Conservation (phyloP, 2,797 vertebrate genomes). For the Helicolenus hilgendorfi region DNA sequence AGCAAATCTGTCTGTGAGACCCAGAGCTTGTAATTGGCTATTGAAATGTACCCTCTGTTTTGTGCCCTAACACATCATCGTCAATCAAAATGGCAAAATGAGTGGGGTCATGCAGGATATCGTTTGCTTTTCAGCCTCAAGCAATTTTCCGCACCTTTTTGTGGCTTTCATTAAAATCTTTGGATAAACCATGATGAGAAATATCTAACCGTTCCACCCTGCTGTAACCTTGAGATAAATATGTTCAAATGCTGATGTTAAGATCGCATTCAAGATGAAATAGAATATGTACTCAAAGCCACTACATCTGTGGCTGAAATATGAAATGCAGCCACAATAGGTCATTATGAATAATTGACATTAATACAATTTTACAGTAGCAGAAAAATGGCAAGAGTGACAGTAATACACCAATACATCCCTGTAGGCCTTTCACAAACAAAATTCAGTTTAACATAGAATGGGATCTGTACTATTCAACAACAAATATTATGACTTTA, state of each 20-base stretch:
- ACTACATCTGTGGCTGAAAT: neutral
- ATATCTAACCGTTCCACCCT: neutral
- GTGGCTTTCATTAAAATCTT: slow-evolving; percentile 39
- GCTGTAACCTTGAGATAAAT: slow-evolving; percentile 18
- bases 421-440: neutral
- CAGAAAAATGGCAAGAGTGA: neutral
- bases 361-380: neutral
- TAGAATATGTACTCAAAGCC: neutral
- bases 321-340: neutral
- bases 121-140: slow-evolving; percentile 39
- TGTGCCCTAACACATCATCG: slow-evolving; percentile 16
- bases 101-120: slow-evolving; percentile 35
- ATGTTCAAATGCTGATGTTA: neutral
- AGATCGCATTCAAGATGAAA: neutral
- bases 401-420: neutral
- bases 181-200: slow-evolving; percentile 25
- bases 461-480: neutral
- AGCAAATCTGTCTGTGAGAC: slow-evolving; percentile 56
- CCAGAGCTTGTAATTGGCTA: slow-evolving; percentile 60
- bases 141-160: slow-evolving; percentile 38
- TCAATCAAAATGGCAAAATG: slow-evolving; percentile 64
- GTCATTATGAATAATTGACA: slow-evolving; percentile 10
- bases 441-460: neutral
- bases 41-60: slow-evolving; percentile 49
- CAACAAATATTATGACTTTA: neutral